Percentiles rank a stretch among this genome's conserved stretches.
These are phyloP conservation scores for Aplysina aerophoba DNA, from an alignment of 37 sponge, comb jelly and placozoan species.

Conservation along the genomic window DNA sequence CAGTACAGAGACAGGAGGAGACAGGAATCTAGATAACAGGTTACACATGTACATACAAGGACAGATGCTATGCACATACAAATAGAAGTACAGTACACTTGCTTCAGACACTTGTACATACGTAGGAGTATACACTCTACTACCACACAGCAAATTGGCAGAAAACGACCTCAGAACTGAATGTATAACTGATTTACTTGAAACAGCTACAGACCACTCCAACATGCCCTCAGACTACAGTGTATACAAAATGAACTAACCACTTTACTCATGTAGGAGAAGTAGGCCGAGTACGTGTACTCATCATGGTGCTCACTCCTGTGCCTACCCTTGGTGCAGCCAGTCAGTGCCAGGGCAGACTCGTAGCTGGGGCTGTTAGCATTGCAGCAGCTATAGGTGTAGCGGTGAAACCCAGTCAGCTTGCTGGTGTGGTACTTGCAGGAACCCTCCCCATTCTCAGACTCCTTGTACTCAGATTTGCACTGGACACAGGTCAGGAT, in stretches of 20 bases:
- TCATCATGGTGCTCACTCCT: conserved; percentile 63
- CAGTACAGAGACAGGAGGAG: no score
- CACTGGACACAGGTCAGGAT: conserved; percentile 80
- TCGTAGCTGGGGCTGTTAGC: conserved; percentile 27
- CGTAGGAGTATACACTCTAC: no score
- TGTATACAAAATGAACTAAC: conserved; percentile 34
- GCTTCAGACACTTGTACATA: no score
- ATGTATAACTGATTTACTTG: no score
- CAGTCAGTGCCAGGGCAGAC: conserved; percentile 19
- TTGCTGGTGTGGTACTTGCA: conserved; percentile 60
- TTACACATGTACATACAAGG: neutral
- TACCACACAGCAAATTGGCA: neutral
- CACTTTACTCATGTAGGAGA: conserved; percentile 56
- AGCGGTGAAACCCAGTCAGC: conserved; percentile 4
- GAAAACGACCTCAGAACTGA: neutral
- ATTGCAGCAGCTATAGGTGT: conserved; percentile 59
- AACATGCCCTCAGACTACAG: no score
- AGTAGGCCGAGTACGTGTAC: conserved; percentile 58
- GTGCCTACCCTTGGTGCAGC: conserved; percentile 78
- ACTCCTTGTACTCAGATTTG: conserved; percentile 67
- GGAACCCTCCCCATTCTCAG: conserved; percentile 65
- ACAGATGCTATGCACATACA: neutral
- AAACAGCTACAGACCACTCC: no score
- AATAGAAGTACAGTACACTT: neutral
- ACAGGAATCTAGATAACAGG: neutral